Conservation (phyloP, 2,797 vertebrate genomes). For the Bucorvus abyssinicus region DNA sequence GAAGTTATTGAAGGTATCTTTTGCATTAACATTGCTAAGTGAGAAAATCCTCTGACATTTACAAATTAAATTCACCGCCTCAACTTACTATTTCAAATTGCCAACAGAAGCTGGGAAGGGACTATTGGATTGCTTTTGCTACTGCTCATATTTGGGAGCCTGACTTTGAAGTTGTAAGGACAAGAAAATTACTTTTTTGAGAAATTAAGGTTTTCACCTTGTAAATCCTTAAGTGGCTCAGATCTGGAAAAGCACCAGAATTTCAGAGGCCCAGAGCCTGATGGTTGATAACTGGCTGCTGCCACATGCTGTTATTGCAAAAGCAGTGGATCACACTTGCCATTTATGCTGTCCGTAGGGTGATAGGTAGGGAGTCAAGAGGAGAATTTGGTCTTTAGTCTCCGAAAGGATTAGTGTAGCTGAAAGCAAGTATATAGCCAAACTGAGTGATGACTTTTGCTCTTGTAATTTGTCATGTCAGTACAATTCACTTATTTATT, state of each 20-base stretch:
- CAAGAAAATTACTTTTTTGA: neutral
- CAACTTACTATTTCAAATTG: neutral
- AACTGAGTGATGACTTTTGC: neutral
- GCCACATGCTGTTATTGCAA: neutral
- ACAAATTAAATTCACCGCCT: neutral
- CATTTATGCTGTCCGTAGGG: neutral
- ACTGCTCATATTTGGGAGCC: neutral
- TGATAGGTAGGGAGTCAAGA: neutral
- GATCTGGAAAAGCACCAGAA: neutral
- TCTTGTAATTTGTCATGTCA: neutral
- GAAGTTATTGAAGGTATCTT: neutral
- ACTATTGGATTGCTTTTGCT: neutral
- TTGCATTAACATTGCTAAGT: neutral
- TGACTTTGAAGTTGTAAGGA: neutral
- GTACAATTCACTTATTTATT: no score
- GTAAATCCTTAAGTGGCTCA: neutral
- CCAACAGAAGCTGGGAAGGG: accelerated
- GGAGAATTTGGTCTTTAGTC: neutral
- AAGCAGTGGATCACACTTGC: neutral
- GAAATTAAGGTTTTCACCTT: neutral
- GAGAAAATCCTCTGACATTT: neutral
- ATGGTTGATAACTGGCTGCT: neutral
- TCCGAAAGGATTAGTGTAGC: neutral
- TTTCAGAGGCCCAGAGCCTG: neutral
- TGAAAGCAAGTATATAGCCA: neutral